Percentiles rank a stretch among this genome's conserved stretches.
phyloP scores from a whole-genome alignment of 92 coral and sea anemone genomes.

The Zoanthus sansibaricus region DNA sequence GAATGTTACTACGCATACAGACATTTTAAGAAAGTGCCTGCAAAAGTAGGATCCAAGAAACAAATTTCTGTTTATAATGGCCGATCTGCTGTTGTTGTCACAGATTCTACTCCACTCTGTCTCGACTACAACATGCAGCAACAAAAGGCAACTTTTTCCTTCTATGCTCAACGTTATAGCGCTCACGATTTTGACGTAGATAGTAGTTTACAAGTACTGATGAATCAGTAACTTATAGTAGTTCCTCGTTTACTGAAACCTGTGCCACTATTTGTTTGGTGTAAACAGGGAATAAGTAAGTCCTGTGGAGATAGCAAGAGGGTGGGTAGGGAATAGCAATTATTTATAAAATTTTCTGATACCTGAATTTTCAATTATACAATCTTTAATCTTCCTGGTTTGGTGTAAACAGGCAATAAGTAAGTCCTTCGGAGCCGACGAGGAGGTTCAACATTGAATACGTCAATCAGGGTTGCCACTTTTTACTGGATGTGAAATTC shows the following conservation, averaged over 20 bases:
- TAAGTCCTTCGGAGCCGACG: not conserved
- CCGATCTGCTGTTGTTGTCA: constrained; percentile 40
- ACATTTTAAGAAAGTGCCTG: constrained; percentile 25
- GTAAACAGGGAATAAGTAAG: constrained; percentile 12
- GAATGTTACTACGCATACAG: not conserved
- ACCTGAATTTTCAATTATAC: not conserved
- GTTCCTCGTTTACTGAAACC: not conserved
- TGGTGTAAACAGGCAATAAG: not conserved
- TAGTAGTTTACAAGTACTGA: constrained; percentile 24
- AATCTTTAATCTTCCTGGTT: not conserved
- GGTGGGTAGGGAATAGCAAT: not conserved
- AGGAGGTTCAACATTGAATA: not conserved
- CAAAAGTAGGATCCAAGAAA: constrained; percentile 8
- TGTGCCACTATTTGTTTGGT: not conserved
- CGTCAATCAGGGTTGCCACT: not conserved
- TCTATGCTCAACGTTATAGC: constrained; percentile 41
- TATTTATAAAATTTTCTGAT: not conserved
- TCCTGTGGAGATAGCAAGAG: constrained; percentile 17
- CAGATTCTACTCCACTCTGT: constrained; percentile 27
- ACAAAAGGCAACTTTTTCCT: constrained; percentile 25
- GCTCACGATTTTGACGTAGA: constrained; percentile 36
- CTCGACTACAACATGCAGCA: constrained; percentile 23
- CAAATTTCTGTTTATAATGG: constrained; percentile 28
- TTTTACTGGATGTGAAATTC: too few species aligned
- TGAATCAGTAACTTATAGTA: constrained; percentile 22